Base-by-base conservation (phyloP, 2,113 vertebrate genomes). In the Heptranchias perlo region DNA sequence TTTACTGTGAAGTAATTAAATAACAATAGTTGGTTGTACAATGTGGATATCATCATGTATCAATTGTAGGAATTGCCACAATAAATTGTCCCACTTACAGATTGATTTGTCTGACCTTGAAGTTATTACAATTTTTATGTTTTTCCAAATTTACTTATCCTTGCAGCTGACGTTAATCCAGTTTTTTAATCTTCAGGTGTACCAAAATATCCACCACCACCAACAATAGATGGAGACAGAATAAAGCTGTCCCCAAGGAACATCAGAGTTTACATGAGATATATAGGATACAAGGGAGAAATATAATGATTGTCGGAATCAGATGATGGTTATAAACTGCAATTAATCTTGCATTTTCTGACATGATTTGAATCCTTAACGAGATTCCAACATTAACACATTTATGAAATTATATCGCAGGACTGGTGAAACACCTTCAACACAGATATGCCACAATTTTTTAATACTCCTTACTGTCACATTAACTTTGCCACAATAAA, bases 141-240 rank as follows among this genome's bases (percentile, higher is more conserved):
- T 92, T 58, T 39, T 61, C 87, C 14, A 4, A 92, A n/a, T 92
- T 31, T 31, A 35, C 3, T 89, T 54, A 54, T 54, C 16, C 87
- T 92, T 61, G 23, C 87, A 61, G 52, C 31, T n/a, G 14, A 31
- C 16, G 31, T 92, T 61, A 61, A n/a, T 92, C 4, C 14, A n/a
- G 31, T 61, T 96, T 97, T 97, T 97, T 98, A 96, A 98, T 97
- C 94, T 96, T 97, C 73, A 99, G 97, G 96, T 98, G 96, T 96
- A 99, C n/a, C n/a, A n/a, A n/a, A n/a, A n/a, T n/a, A n/a, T n/a
- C n/a, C 86, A 58, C 4, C 84, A 73, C 44, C 76, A 78, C 16
- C 73, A 82, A 39, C 78, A 35, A 52, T 13, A 91, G 52, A 11
- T 91, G 14, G 49, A 91, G 61, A 91, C 31, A 58, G 54, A 91